Base-by-base conservation (phyloP, 1,140 invertebrate species). In the Palaemon carinicauda region DNA sequence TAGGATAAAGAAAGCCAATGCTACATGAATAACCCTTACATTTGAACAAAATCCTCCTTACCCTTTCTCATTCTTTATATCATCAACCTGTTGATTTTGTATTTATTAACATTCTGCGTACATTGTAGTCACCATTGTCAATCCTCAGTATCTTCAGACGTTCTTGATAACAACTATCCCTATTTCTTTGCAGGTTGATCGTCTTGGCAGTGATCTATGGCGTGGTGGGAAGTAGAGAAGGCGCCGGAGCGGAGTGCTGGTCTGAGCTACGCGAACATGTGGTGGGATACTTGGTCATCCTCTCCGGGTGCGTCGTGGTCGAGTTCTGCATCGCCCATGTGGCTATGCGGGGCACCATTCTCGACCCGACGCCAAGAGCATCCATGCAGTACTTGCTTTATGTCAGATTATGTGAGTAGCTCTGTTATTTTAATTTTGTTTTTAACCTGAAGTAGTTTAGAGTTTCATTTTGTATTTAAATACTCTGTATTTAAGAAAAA, bases 321-420 rank as follows among this genome's bases (percentile, higher is more conserved):
- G 96, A 97, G 91, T 92, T 94, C 69, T 93, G 93, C 84, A 95
- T 97, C 85, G 95, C 95, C 87, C 92, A 94, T 87, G 93, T 96
- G 75, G 95, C 96, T 75, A 94, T 96, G 91, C 92, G 95, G 84
- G 97, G 97, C 79, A 95, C 95, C 88, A 97, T 97, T 89, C 92
- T 97, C 79, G 94, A 96, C 90, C 95, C 95, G 1, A 92, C 93
- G 33, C 94, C 95, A 1, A 92, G 96, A 73, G 93, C 94, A 60
- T 93, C 95, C 82, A 96, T 97, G 93, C 95, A 96, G 91, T 95
- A 96, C 90, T 92, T 97, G 24, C 94, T 97, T 78, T 97, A 97
- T 92, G 91, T 95, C 82, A 93, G 96, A 91, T 92, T 96, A 60
- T 93, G 96, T 97, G 93, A 94, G 94, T 92, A 24, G 41, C 3